Conservation (phyloP, 2,888 invertebrate genomes). For the Geotrupes spiniger region DNA sequence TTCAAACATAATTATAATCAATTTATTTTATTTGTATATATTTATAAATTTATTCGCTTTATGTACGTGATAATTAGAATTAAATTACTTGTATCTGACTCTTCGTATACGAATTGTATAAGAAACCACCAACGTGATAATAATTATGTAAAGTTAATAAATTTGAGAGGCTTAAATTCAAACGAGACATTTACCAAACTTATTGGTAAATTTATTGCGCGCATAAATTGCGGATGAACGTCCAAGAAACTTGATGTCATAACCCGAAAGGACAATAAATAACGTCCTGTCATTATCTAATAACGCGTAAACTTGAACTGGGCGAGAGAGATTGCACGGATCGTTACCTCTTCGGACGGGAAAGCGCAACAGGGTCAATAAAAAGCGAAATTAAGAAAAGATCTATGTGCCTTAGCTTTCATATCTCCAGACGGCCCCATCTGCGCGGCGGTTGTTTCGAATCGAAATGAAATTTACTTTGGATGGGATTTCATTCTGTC, state of each 20-base stretch:
- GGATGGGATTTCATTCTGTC: slow-evolving; percentile 24
- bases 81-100: too few species aligned
- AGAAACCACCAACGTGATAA: too few species aligned
- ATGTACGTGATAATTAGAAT: too few species aligned
- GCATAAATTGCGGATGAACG: too few species aligned
- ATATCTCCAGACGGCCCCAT: background rate
- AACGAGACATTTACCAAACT: too few species aligned
- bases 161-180: too few species aligned
- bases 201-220: too few species aligned
- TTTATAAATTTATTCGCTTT: too few species aligned
- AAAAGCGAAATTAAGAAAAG: slow-evolving; percentile 7
- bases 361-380: slow-evolving; percentile 4
- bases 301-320: slow-evolving; percentile 20
- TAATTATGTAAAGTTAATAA: too few species aligned
- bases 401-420: slow-evolving; percentile 6
- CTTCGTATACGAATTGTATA: slow-evolving; percentile 1
- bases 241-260: slow-evolving; percentile 15
- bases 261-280: slow-evolving; percentile 21
- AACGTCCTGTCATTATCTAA: slow-evolving; percentile 23
- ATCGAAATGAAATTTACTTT: slow-evolving; percentile 1
- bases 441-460: background rate
- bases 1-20: too few species aligned
- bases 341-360: slow-evolving; percentile 11
- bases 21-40: too few species aligned
- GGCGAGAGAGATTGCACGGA: slow-evolving; percentile 18